Evolutionary conservation across 2,888 invertebrate genomes (phyloP).

Genomic region (Vandiemenella viatica): DNA sequence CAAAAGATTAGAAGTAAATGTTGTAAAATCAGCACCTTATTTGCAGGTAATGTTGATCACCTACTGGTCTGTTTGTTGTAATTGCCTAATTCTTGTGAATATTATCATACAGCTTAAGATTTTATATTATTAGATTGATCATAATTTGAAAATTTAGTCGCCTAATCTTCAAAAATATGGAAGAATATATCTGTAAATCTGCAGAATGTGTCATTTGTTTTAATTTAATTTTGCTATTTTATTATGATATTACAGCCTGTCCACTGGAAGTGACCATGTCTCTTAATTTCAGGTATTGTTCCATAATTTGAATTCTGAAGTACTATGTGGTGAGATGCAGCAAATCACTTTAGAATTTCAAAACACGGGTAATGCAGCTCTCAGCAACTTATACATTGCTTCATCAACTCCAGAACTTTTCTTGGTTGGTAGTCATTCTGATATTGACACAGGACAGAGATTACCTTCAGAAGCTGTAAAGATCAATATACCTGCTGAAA

Average conservation of each 20-base stretch:
- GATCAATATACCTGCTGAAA: constrained; percentile 11
- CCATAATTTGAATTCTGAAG: constrained; percentile 45
- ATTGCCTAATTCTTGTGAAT: too few relatives aligned
- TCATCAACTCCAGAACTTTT: constrained; percentile 55
- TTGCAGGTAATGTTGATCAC: constrained; percentile 45
- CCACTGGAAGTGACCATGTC: too few relatives aligned
- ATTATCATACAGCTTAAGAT: too few relatives aligned
- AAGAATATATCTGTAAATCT: too few relatives aligned
- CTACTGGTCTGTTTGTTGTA: background rate
- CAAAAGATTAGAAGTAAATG: constrained; percentile 53
- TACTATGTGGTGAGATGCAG: constrained; percentile 60
- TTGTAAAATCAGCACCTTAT: constrained; percentile 67
- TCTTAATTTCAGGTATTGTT: constrained; percentile 51
- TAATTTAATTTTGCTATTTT: too few relatives aligned
- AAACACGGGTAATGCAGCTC: constrained; percentile 50
- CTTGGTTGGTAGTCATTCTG: constrained; percentile 28
- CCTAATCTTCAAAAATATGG: too few relatives aligned
- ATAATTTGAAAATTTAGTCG: too few relatives aligned
- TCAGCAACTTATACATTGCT: constrained; percentile 46
- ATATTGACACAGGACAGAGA: background rate
- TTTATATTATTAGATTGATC: too few relatives aligned
- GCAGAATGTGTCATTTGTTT: too few relatives aligned
- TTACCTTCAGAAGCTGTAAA: background rate
- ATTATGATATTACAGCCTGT: too few relatives aligned
- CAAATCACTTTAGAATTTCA: constrained; percentile 48